Evolutionary conservation across 2,797 vertebrate genomes (phyloP), one percentile per base, ranked within the genome.

Genomic region (Cetoscarus ocellatus): DNA sequence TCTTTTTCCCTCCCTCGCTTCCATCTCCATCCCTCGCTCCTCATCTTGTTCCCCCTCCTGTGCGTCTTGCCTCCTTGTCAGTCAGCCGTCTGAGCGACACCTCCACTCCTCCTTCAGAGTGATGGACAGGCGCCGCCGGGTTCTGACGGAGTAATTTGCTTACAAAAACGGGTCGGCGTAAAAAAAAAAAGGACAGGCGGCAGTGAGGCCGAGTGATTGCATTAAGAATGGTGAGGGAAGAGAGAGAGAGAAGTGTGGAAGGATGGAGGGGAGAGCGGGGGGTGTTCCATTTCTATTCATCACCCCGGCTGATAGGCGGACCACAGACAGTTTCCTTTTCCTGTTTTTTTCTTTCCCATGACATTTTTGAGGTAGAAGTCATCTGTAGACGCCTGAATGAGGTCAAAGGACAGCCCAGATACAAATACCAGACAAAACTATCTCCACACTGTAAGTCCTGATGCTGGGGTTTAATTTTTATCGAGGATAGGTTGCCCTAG

Each of bases 81-180:
- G 87, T 95, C 94, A 93, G 86, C 93, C 94, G 94, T 95, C 95
- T 88, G 74, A 64, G 76, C 69, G 72, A 92, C 92, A 90, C 93
- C 93, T 91, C 90, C 57, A 92, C 85, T 82, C 77, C 88, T 89
- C 75, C 75, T 87, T 92, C 79, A 54, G 73, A 49, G 62, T 95
- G 95, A 96, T 88, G 86, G 94, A 93, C 93, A 93, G 91, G 87
- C 82, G 62, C 82, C 85, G 86, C 86, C 72, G 84, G 91, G 76
- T 96, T 96, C 92, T 95, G 94, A 95, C 90, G 93, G 94, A 93
- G 92, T 95, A 92, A 95, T 96, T 96, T 96, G 91, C 94, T 92
- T 90, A 91, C 93, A 92, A 94, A 89, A 89, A 83, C 7, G 60
- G 69, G 59, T 38, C 77, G 42, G 49, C 62, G 90, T 92, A 80